Conservation (phyloP, 2,797 vertebrate species). For the Moxostoma hubbsi region DNA sequence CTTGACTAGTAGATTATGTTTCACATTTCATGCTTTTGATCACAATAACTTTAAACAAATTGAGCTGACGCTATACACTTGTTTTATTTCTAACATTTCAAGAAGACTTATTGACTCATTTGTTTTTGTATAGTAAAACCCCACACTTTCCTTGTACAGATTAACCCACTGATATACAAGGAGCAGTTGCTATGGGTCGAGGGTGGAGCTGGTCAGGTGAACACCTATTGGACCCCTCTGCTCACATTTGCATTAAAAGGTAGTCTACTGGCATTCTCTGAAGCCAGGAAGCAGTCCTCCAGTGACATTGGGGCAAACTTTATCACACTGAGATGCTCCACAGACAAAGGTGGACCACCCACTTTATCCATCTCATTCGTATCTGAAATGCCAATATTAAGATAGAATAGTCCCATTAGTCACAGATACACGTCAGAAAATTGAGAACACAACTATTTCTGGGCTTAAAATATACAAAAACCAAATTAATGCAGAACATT, state of each 20-base stretch:
- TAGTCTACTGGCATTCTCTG: constrained; percentile 85
- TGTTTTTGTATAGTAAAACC: background rate
- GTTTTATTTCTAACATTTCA: too few relatives aligned
- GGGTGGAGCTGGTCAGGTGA: constrained; percentile 77
- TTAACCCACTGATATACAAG: constrained; percentile 80
- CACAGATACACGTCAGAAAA: too few relatives aligned
- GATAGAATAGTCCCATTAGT: too few relatives aligned
- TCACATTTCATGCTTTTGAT: too few relatives aligned
- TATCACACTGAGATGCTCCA: constrained; percentile 83
- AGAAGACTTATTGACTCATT: background rate
- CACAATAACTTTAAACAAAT: too few relatives aligned
- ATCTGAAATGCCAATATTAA: too few relatives aligned
- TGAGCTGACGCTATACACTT: too few relatives aligned
- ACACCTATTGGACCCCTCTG: constrained; percentile 85
- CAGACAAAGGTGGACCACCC: constrained; percentile 78
- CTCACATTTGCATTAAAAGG: constrained; percentile 80
- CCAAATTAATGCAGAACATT: too few relatives aligned
- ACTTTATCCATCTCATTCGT: background rate
- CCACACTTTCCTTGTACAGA: constrained; percentile 65
- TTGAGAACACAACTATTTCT: too few relatives aligned
- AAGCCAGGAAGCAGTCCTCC: constrained; percentile 80
- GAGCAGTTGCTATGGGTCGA: constrained; percentile 90
- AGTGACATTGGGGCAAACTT: constrained; percentile 84
- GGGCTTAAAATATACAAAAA: too few relatives aligned
- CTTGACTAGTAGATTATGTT: too few relatives aligned